Percentiles rank a stretch among this genome's conserved stretches.
Conservation (phyloP, 2,797 vertebrate genomes). For the Acanthurus lineatus region DNA sequence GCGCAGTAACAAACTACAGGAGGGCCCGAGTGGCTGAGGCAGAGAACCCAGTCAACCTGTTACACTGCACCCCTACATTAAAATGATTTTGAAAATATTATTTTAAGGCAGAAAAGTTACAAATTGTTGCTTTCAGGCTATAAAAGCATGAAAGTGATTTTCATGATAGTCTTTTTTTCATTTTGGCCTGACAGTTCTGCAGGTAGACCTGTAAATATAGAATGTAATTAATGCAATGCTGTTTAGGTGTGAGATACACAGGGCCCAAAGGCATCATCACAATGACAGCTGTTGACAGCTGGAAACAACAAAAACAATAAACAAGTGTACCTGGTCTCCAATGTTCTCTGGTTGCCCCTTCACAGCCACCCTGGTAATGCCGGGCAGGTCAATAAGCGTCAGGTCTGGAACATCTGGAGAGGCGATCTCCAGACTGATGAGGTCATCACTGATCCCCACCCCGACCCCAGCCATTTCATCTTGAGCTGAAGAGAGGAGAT, state of each 20-base stretch:
- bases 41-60: no score
- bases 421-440: slow-evolving; percentile 89
- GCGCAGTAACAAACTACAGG: no score
- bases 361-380: slow-evolving; percentile 90
- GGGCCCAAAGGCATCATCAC: not conserved
- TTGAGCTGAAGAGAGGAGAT: slow-evolving; percentile 78
- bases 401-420: slow-evolving; percentile 90
- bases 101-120: no score
- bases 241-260: not conserved
- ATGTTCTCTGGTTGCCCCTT: slow-evolving; percentile 89
- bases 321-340: slow-evolving; percentile 82
- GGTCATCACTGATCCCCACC: slow-evolving; percentile 85
- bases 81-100: no score
- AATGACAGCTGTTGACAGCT: no score
- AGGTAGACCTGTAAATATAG: not conserved
- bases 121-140: not conserved
- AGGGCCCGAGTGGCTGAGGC: no score
- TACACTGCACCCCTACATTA: no score
- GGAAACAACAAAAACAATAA: no score
- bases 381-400: slow-evolving; percentile 93
- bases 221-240: not conserved
- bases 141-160: not conserved
- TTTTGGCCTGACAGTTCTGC: not conserved
- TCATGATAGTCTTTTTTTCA: not conserved
- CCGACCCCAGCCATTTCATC: slow-evolving; percentile 79